Conservation (phyloP, 2,113 vertebrate species). For the Labeo catla region DNA sequence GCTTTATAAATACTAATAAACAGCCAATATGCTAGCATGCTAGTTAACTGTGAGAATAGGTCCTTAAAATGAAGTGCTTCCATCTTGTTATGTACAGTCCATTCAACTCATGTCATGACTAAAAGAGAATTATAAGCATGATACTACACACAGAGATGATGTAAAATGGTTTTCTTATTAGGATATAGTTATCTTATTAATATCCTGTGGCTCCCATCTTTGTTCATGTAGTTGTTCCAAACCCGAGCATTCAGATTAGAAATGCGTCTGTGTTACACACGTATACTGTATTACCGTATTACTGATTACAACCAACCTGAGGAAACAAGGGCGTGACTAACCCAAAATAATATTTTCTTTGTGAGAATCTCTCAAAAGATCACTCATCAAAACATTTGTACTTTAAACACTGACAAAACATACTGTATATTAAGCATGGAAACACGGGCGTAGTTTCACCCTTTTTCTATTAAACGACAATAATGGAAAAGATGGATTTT, state of each 20-base stretch:
- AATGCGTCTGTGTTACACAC: constrained; percentile 3
- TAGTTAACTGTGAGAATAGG: too few relatives aligned
- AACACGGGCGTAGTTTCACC: neutral
- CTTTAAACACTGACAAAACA: neutral
- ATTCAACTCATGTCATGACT: neutral
- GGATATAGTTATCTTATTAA: neutral
- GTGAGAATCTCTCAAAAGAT: neutral
- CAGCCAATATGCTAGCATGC: too few relatives aligned
- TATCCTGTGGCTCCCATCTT: neutral
- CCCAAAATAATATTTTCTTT: constrained; percentile 15
- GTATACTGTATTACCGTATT: too few relatives aligned
- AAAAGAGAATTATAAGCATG: neutral
- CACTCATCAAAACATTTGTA: neutral
- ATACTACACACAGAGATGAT: neutral
- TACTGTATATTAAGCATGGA: neutral
- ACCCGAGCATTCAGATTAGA: constrained; percentile 2
- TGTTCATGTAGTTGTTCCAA: neutral
- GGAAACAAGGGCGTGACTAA: constrained; percentile 11
- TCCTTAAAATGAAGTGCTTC: too few relatives aligned
- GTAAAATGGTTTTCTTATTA: too few relatives aligned
- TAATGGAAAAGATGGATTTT: neutral
- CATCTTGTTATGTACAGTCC: neutral
- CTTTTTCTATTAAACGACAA: neutral
- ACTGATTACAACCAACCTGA: constrained; percentile 2
- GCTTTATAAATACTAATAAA: too few relatives aligned